Percentiles rank a stretch among this genome's conserved stretches.
phyloP scores from a whole-genome alignment of 2,888 invertebrate genomes.

The Drosophila kambysellisi region DNA sequence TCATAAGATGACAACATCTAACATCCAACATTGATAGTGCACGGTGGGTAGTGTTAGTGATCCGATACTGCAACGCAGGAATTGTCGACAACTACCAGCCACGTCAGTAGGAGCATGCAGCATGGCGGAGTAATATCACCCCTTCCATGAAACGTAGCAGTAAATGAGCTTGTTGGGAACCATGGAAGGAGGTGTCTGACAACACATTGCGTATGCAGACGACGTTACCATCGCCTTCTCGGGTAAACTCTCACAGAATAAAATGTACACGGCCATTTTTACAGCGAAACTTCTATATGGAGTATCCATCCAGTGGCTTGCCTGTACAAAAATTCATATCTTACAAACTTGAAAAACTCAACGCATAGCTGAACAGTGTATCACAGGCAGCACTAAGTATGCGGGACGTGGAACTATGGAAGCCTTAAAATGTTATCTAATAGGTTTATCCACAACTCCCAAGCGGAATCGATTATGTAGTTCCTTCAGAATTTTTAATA shows the following conservation, averaged over 20 bases:
- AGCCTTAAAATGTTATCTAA: no score
- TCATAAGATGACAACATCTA: not conserved
- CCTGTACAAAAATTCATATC: not conserved
- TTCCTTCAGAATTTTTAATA: not conserved
- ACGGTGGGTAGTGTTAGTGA: not conserved
- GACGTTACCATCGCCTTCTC: not conserved
- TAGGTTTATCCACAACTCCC: not conserved
- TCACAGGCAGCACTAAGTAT: not conserved
- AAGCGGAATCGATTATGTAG: not conserved
- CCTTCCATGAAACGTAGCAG: not conserved
- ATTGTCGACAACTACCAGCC: not conserved
- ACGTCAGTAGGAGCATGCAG: not conserved
- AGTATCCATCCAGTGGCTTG: not conserved
- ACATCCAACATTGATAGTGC: not conserved
- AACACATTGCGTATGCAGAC: not conserved
- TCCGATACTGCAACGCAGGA: not conserved
- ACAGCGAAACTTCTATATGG: no score
- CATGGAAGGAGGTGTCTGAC: not conserved
- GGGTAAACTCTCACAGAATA: not conserved
- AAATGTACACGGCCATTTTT: no score
- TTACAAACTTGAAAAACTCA: not conserved
- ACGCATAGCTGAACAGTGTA: not conserved
- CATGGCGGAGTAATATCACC: not conserved
- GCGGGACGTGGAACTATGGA: not conserved
- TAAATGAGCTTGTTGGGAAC: not conserved